phyloP scores from a whole-genome alignment of 2,797 vertebrate species.

The Amniataba percoides region DNA sequence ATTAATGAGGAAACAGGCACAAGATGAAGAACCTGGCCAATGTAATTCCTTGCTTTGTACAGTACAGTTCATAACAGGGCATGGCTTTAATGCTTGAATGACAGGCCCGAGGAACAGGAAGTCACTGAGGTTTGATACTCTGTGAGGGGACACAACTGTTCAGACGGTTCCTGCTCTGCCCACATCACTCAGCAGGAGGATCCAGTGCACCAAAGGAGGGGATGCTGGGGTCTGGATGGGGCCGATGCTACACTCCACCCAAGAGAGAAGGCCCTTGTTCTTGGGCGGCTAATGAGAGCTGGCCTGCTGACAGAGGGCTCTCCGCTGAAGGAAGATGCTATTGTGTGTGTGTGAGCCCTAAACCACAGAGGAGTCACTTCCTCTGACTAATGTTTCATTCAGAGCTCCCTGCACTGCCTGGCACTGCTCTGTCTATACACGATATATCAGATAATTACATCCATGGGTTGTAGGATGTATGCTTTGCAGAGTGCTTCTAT shows the following conservation, averaged over 20 bases:
- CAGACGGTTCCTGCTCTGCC: constrained; percentile 37
- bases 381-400: constrained; percentile 66
- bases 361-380: constrained; percentile 49
- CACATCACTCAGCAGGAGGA: constrained; percentile 82
- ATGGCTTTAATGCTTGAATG: constrained; percentile 5
- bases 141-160: constrained; percentile 36
- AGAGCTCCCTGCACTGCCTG: constrained; percentile 50
- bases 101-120: constrained; percentile 15
- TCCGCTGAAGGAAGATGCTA: constrained; percentile 71
- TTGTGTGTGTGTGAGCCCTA: constrained; percentile 55
- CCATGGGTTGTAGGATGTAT: constrained; percentile 25
- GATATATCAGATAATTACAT: constrained; percentile 38
- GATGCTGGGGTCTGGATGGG: constrained; percentile 49
- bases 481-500: constrained; percentile 5
- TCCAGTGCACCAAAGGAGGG: constrained; percentile 83
- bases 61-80: not conserved
- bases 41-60: not conserved
- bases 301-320: constrained; percentile 77
- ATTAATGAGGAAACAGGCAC: not conserved
- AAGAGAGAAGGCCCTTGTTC: constrained; percentile 79
- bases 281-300: constrained; percentile 71
- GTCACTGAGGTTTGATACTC: constrained; percentile 28
- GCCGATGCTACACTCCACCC: constrained; percentile 46
- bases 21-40: constrained; percentile 4
- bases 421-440: constrained; percentile 38